Conservation (phyloP, 2,888 invertebrate species). For the Xestoiulus laeticollis region DNA sequence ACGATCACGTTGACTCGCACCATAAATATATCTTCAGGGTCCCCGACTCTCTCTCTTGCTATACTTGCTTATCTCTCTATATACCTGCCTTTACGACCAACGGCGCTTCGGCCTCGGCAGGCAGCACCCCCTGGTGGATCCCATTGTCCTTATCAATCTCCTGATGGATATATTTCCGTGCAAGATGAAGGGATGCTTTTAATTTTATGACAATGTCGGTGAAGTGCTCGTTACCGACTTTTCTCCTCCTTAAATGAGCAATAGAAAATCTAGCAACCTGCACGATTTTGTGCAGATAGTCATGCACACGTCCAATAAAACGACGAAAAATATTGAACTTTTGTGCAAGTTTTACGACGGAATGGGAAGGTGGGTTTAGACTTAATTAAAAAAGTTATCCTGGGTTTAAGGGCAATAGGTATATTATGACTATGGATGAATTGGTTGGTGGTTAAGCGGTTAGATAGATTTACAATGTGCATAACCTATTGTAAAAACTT, state of each 20-base stretch:
- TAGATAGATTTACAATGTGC: not conserved
- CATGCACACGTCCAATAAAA: constrained; percentile 17
- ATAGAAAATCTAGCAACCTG: constrained; percentile 31
- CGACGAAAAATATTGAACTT: constrained; percentile 5
- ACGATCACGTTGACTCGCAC: constrained; percentile 32
- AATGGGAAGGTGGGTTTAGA: constrained; percentile 21
- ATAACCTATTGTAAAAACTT: too few species aligned
- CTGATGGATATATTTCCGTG: constrained; percentile 10
- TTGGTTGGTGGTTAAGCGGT: not conserved
- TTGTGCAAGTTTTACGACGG: not conserved
- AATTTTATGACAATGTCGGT: constrained; percentile 40
- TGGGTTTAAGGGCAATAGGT: not conserved
- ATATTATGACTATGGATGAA: not conserved
- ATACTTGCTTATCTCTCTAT: not conserved
- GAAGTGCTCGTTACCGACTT: constrained; percentile 38
- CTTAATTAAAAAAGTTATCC: not conserved
- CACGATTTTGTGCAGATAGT: constrained; percentile 1
- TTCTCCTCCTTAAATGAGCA: constrained; percentile 39
- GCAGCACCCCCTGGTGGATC: not conserved
- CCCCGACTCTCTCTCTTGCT: not conserved
- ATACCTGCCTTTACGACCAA: not conserved
- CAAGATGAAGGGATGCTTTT: not conserved
- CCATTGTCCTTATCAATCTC: constrained; percentile 5
- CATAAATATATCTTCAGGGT: constrained; percentile 24
- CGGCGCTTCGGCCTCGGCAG: not conserved